Evolutionary conservation across 1,140 invertebrate species (phyloP).

Genomic region (Bombus balteatus): DNA sequence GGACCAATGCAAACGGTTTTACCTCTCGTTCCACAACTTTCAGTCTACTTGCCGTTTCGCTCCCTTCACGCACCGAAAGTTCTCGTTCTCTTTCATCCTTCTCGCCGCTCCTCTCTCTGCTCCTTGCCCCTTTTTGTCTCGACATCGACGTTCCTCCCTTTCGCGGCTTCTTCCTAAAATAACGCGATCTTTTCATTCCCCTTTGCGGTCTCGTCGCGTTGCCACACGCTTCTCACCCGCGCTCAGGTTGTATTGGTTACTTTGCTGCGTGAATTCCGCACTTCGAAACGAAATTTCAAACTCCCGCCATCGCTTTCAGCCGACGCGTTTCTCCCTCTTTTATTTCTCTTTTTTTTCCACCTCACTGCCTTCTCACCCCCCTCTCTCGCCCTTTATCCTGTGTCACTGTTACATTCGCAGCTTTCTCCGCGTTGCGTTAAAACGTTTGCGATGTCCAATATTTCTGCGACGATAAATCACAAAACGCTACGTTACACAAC

Average conservation of each 20-base stretch:
- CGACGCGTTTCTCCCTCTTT: neutral
- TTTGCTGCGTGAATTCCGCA: neutral
- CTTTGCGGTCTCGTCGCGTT: constrained; percentile 1
- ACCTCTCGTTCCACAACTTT: constrained; percentile 19
- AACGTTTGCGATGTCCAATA: constrained; percentile 37
- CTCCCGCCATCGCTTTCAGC: neutral
- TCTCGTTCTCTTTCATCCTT: constrained; percentile 16
- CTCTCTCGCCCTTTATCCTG: too few relatives aligned
- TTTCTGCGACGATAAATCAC: constrained; percentile 51
- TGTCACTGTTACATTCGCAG: neutral
- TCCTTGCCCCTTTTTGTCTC: constrained; percentile 4
- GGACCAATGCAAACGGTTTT: constrained; percentile 23
- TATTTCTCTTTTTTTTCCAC: neutral
- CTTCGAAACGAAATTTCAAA: constrained; percentile 31
- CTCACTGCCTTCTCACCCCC: neutral
- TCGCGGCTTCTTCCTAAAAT: constrained; percentile 36
- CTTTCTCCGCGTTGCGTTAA: constrained; percentile 8
- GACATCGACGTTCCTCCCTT: neutral
- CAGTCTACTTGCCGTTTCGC: constrained; percentile 3
- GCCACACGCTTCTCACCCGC: neutral
- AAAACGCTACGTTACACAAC: constrained; percentile 28
- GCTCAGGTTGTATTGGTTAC: neutral
- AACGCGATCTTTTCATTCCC: constrained; percentile 26
- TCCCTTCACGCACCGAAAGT: neutral
- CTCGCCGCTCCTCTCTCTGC: neutral